Conservation (phyloP, 2,113 vertebrate species). For the Tupaia chinensis region DNA sequence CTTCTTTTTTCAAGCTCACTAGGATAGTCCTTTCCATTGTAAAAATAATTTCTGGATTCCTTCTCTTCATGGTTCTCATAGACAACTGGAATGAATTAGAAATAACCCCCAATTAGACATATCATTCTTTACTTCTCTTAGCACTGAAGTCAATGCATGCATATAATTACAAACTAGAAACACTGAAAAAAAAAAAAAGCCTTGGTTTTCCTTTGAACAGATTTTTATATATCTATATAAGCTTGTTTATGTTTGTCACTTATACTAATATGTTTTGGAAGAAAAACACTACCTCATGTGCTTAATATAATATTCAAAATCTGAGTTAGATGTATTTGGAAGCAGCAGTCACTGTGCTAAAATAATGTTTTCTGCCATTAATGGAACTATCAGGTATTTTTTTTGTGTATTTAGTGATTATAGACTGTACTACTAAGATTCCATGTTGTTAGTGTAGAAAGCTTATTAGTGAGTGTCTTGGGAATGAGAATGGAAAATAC, state of each 20-base stretch:
- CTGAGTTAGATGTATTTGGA: constrained; percentile 1
- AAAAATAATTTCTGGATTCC: background rate
- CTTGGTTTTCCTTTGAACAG: background rate
- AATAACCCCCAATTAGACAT: background rate
- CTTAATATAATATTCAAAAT: constrained; percentile 11
- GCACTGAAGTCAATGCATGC: background rate
- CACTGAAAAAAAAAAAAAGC: background rate
- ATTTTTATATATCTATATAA: background rate
- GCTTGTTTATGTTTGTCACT: background rate
- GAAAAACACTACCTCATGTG: background rate
- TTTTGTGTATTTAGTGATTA: background rate
- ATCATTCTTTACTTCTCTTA: background rate
- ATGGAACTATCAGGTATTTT: background rate
- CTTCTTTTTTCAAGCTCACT: background rate
- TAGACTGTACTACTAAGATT: background rate
- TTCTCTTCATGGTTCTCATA: background rate
- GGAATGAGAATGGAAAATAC: background rate
- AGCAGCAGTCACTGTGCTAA: background rate
- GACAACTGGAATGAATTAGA: background rate
- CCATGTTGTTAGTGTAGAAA: background rate
- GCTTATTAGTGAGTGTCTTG: background rate
- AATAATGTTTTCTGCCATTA: background rate
- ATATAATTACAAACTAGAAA: background rate
- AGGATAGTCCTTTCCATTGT: background rate
- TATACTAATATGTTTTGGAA: background rate